Conservation (phyloP, 2,797 vertebrate genomes). For the Lithobates sylvaticus region DNA sequence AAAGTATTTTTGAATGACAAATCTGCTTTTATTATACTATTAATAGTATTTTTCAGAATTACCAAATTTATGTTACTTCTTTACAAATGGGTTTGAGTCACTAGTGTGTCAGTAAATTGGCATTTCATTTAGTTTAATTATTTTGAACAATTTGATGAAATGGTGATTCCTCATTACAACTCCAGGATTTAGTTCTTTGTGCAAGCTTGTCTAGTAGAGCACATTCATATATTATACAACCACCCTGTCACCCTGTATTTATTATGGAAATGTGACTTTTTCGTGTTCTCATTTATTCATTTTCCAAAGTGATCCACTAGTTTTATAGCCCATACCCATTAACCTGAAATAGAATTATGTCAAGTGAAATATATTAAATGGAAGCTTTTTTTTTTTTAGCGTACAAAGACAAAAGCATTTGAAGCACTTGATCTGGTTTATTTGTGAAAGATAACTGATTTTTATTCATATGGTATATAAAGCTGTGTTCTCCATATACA, state of each 20-base stretch:
- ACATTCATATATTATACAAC: constrained; percentile 16
- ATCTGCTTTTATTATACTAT: too few species aligned
- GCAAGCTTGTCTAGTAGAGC: not conserved
- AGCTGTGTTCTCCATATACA: not conserved
- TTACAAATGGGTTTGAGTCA: not conserved
- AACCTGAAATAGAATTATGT: constrained; percentile 33
- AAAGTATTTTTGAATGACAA: too few species aligned
- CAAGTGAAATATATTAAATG: constrained; percentile 33
- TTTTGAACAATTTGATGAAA: not conserved
- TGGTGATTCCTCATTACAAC: not conserved
- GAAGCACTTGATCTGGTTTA: not conserved
- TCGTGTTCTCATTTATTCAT: constrained; percentile 25
- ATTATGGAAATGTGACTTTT: constrained; percentile 51
- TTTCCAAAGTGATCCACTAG: constrained; percentile 37
- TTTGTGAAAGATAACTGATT: not conserved
- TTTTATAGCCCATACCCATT: constrained; percentile 39
- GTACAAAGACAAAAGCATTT: not conserved
- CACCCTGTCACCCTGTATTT: constrained; percentile 19
- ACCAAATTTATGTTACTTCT: not conserved
- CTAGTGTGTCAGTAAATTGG: not conserved
- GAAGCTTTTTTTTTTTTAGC: constrained; percentile 7
- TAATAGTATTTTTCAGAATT: too few species aligned
- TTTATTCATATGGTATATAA: not conserved
- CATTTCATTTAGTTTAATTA: not conserved
- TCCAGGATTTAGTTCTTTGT: not conserved